phyloP scores from a whole-genome alignment of 2,797 vertebrate species.

The Mastacembelus armatus region DNA sequence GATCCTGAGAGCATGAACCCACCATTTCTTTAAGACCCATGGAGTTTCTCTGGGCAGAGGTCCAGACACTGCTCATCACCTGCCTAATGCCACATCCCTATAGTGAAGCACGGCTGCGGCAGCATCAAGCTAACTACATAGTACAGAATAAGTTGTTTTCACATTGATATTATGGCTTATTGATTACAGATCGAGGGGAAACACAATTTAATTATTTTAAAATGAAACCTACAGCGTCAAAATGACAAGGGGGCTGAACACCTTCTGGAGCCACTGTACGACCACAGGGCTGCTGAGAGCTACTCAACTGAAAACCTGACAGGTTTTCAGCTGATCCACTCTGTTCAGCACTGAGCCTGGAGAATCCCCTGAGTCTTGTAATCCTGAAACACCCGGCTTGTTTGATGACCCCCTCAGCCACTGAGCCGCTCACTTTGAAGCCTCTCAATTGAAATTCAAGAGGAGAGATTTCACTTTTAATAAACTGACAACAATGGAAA shows the following conservation, averaged over 20 bases:
- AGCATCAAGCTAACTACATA: no score
- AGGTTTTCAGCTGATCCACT: constrained; percentile 20
- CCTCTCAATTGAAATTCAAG: constrained; percentile 84
- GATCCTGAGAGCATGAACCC: no score
- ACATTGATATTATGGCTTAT: no score
- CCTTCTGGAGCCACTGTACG: not conserved
- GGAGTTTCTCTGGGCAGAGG: no score
- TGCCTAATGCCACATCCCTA: no score
- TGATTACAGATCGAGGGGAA: no score
- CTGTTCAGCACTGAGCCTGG: constrained; percentile 13
- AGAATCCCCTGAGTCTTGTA: constrained; percentile 51
- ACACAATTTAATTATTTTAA: no score
- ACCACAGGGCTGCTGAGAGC: constrained; percentile 4
- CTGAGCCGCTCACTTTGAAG: constrained; percentile 84
- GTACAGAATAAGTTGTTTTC: no score
- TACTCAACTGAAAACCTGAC: no score
- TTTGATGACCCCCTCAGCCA: constrained; percentile 76
- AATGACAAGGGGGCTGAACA: not conserved
- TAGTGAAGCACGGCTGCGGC: no score
- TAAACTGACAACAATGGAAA: constrained; percentile 64
- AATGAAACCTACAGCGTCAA: not conserved
- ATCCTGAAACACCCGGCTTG: constrained; percentile 45
- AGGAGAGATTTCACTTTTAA: constrained; percentile 78
- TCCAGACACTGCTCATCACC: no score
- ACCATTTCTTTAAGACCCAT: no score